Evolutionary conservation across 2,113 vertebrate species (phyloP), one percentile per base, ranked within the genome.

Genomic region (Pogonocichla stellata): DNA sequence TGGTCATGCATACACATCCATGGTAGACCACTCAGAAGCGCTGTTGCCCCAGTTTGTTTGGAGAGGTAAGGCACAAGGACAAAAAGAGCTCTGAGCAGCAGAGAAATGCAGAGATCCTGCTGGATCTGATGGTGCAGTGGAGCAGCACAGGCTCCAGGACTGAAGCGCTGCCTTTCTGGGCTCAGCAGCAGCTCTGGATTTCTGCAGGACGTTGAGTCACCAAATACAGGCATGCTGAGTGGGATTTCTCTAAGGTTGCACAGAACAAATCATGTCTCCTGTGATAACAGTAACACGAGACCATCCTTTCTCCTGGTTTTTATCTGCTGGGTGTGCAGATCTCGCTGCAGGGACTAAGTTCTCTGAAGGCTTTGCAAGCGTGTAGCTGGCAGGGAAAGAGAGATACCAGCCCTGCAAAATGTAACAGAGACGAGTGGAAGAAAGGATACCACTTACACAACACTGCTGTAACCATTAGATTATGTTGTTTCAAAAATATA

Each of bases 111-210:
- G 62, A 75, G 66, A 7, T 10, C 3, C 25, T 71, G 73, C 65
- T 26, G 3, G 5, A 17, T 31, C 38, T 34, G 31, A 7, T 4
- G 40, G 40, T 8, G 2, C 25, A 2, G 58, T 7, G 12, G 12
- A 58, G 65, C 80, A 71, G 56, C 69, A 40, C 43, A 31, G 53
- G 77, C 74, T 57, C 50, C 4, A 70, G 61, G 50, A 8, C 72
- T 43, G 29, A 43, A 67, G 19, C 0, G 1, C 25, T n/a, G 0
- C 19, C 0, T 36, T 47, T n/a, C 60, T 57, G 5, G 31, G n/a
- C 23, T 62, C 50, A 45, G 72, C 91, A 53, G n/a, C 0, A 65
- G 36, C 64, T 51, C 56, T 17, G 77, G 20, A 28, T n/a, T 75
- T 79, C 77, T 43, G 77, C 90, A 81, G 87, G 73, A 33, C 11